phyloP scores from a whole-genome alignment of 2,888 invertebrate genomes.

The Brachyopa scutellaris region DNA sequence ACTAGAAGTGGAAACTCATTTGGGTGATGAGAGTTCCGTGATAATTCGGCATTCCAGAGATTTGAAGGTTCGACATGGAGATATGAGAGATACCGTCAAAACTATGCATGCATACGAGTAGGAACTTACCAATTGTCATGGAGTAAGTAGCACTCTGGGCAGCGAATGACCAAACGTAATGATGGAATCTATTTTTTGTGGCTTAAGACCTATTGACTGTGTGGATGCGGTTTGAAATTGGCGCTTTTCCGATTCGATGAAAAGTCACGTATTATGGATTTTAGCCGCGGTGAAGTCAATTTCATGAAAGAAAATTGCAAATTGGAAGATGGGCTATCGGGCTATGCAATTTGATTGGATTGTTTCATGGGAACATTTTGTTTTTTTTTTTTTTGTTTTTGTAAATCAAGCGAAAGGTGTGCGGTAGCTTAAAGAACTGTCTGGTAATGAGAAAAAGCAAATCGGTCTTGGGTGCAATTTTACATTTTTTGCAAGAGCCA shows the following conservation, averaged over 20 bases:
- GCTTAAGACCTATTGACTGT: neutral
- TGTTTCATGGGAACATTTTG: too few species aligned
- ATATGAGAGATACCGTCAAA: neutral
- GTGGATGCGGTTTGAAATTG: slow-evolving; percentile 7
- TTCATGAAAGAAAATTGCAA: too few species aligned
- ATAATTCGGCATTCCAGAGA: slow-evolving; percentile 31
- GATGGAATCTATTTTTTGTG: slow-evolving; percentile 22
- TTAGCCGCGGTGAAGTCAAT: slow-evolving; percentile 39
- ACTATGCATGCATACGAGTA: neutral
- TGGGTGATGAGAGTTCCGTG: slow-evolving; percentile 11
- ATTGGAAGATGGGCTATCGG: too few species aligned
- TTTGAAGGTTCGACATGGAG: slow-evolving; percentile 11
- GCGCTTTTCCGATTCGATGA: neutral
- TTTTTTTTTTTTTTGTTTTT: too few species aligned
- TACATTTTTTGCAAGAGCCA: too few species aligned
- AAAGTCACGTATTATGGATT: slow-evolving; percentile 57
- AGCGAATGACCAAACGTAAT: slow-evolving; percentile 3
- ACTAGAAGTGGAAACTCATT: slow-evolving; percentile 5
- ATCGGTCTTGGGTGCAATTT: too few species aligned
- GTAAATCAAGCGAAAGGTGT: too few species aligned
- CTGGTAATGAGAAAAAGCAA: too few species aligned
- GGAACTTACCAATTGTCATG: neutral
- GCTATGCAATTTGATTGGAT: too few species aligned
- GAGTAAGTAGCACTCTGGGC: neutral
- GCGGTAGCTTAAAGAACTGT: too few species aligned